Evolutionary conservation across 2,888 invertebrate species (phyloP).

Genomic region (Apodemia duryi): DNA sequence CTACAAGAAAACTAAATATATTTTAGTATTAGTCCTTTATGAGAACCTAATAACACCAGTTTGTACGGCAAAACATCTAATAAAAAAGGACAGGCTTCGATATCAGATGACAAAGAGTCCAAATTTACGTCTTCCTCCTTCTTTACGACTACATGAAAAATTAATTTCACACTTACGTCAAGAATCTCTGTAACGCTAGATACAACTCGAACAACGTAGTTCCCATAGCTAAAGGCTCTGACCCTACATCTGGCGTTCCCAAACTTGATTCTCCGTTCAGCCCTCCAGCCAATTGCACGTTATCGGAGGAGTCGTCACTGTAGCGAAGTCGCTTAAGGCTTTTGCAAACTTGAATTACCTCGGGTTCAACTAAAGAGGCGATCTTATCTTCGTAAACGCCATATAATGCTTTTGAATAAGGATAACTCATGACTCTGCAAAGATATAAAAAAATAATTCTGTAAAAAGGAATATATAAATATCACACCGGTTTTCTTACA

Average conservation of each 20-base stretch:
- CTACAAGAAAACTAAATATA: no score
- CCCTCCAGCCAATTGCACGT: constrained; percentile 71
- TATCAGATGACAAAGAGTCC: no score
- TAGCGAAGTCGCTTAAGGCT: constrained; percentile 83
- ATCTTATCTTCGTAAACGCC: constrained; percentile 85
- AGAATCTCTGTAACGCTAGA: constrained; percentile 92
- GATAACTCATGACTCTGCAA: constrained; percentile 84
- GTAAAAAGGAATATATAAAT: no score
- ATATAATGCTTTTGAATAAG: constrained; percentile 86
- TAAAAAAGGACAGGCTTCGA: no score
- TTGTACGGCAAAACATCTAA: no score
- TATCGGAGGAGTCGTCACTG: constrained; percentile 62
- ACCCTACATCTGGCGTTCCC: constrained; percentile 65
- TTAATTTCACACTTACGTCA: constrained; percentile 80
- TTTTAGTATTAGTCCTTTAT: no score
- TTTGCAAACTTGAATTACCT: constrained; percentile 85
- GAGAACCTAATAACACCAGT: no score
- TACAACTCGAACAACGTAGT: constrained; percentile 96
- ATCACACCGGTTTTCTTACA: no score
- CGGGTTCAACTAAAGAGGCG: constrained; percentile 84
- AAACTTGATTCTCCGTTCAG: constrained; percentile 71
- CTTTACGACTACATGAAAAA: not conserved
- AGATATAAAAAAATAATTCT: constrained; percentile 22
- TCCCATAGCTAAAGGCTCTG: constrained; percentile 87
- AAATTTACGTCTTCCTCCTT: no score